Base-by-base conservation (phyloP, 2,888 invertebrate genomes). In the Globia sparganii region DNA sequence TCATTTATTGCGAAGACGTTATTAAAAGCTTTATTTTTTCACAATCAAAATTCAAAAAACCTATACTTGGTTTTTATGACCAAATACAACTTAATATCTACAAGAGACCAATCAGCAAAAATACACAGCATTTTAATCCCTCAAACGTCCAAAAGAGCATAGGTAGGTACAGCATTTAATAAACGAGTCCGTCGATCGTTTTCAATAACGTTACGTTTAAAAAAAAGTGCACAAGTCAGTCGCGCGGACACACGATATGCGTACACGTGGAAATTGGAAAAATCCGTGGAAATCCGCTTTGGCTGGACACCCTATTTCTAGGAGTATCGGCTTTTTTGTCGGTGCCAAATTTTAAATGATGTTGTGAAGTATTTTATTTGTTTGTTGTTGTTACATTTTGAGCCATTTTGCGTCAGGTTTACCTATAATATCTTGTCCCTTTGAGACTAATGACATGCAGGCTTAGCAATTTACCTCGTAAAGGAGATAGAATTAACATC, bases 261-360 rank as follows among this genome's bases (percentile, higher is more conserved):
- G 80, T 80, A 76, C 83, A 84, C 80, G 87, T 93, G 95, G 94
- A 95, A 96, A 95, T 95, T 95, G 95, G 92, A 94, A 95, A 95
- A 95, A 93, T 91, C 91, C 91, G 84, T 88, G 90, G 81, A 91
- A 92, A 91, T 89, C 89, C 88, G 74, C 77, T 76, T n/a, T 76
- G 58, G 49, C 68, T 78, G 80, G 85, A 85, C 86, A 88, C 80
- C 69, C 78, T 82, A 76, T 88, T 87, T 87, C 87, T 81, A 77
- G 78, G 71, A 79, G 40, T 46, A 40, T 66, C 18, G 62, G 28
- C 34, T n/a, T 71, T 78, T 77, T 83, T 81, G 61, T 31, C 67
- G 40, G 11, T 71, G 56, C n/a, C 67, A 49, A 80, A 61, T 79
- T 80, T 66, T 58, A 49, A 83, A 69, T 56, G 59, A 25, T 62